Evolutionary conservation across 2,888 invertebrate species (phyloP).

Genomic region (Phaedon cochleariae): DNA sequence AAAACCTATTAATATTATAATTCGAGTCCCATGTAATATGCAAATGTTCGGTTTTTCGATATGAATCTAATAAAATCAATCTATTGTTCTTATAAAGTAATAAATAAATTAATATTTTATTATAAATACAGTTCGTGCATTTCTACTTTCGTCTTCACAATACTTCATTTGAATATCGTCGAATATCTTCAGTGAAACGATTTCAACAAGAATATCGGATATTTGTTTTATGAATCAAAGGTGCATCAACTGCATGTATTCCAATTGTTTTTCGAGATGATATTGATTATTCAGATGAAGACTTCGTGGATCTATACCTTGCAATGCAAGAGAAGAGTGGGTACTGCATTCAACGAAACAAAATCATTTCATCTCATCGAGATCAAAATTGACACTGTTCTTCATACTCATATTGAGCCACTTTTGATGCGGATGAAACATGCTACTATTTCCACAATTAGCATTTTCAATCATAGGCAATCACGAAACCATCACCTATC

Average conservation of each 20-base stretch:
- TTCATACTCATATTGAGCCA: too few relatives aligned
- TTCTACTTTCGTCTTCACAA: conserved; percentile 53
- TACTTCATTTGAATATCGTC: conserved; percentile 59
- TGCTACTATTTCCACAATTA: too few relatives aligned
- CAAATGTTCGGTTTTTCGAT: conserved; percentile 56
- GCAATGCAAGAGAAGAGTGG: too few relatives aligned
- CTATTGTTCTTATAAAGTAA: conserved; percentile 61
- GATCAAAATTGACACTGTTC: too few relatives aligned
- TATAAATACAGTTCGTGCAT: conserved; percentile 53
- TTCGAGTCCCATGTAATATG: conserved; percentile 56
- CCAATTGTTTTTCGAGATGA: neutral
- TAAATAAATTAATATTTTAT: conserved; percentile 61
- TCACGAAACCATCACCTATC: too few relatives aligned
- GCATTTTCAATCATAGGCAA: too few relatives aligned
- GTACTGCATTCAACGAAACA: too few relatives aligned
- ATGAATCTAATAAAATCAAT: conserved; percentile 62
- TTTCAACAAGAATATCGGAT: conserved; percentile 50
- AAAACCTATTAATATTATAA: conserved; percentile 53
- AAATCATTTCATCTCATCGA: too few relatives aligned
- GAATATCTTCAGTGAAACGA: conserved; percentile 51
- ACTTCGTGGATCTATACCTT: too few relatives aligned
- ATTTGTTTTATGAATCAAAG: conserved; percentile 5
- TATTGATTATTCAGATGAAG: too few relatives aligned
- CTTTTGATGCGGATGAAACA: too few relatives aligned
- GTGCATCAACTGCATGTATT: neutral